Percentiles rank a stretch among this genome's conserved stretches.
Evolutionary conservation across 92 coral and sea anemone genomes (phyloP).

Genomic region (Palythoa grandiflora): DNA sequence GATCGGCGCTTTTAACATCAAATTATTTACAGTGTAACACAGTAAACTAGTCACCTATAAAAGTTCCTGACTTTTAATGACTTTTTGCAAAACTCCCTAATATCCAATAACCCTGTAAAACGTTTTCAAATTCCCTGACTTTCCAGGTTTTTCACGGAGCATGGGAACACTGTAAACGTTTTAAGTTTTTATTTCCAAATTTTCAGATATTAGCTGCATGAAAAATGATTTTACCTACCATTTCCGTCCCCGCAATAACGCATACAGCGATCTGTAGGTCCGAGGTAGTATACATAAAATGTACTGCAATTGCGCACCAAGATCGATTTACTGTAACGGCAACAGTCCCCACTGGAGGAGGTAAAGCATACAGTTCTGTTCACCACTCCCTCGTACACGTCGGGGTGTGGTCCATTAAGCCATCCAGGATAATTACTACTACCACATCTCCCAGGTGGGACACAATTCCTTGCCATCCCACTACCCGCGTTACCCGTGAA

Average conservation of each 20-base stretch:
- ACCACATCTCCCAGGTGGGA: slow-evolving; percentile 14
- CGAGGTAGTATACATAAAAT: slow-evolving; percentile 3
- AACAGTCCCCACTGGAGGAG: neutral
- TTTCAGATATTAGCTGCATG: too few relatives aligned
- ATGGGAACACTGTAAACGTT: too few relatives aligned
- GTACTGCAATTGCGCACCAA: slow-evolving; percentile 13
- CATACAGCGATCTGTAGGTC: neutral
- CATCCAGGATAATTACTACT: slow-evolving; percentile 12
- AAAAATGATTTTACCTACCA: neutral
- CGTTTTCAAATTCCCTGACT: too few relatives aligned
- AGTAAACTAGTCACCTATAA: too few relatives aligned
- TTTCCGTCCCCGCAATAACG: slow-evolving; percentile 19
- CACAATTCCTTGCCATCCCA: slow-evolving; percentile 34
- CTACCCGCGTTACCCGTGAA: slow-evolving; percentile 17
- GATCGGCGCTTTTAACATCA: too few relatives aligned
- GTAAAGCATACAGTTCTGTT: slow-evolving; percentile 17
- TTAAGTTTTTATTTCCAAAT: too few relatives aligned
- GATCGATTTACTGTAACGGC: neutral
- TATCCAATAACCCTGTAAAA: too few relatives aligned
- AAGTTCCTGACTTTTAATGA: too few relatives aligned
- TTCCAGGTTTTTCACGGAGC: too few relatives aligned
- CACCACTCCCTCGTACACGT: slow-evolving; percentile 28
- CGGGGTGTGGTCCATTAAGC: slow-evolving; percentile 45
- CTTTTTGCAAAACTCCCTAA: too few relatives aligned
- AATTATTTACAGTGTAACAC: too few relatives aligned